Base-by-base conservation (phyloP, 1,140 invertebrate species). In the Hycleus cichorii region DNA sequence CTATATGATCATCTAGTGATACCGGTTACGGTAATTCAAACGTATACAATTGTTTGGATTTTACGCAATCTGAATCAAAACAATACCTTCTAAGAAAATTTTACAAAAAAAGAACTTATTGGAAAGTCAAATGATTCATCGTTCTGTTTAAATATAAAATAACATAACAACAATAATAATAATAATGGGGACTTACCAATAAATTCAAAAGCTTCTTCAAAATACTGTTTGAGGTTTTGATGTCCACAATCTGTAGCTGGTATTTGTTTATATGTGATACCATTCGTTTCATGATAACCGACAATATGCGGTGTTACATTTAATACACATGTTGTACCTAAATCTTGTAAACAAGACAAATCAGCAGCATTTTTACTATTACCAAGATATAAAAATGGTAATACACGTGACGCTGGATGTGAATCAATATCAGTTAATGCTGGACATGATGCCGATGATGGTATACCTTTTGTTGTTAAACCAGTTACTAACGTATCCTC, bases 141-240 rank as follows among this genome's bases (percentile, higher is more conserved):
- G 32, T 32, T 32, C 32, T 4, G 4, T 32, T 32, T 32, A 32
- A 32, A 4, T 7, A 32, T 32, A 32, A 32, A 32, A 32, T 32
- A 32, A 18, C 18, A 18, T 18, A 18, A 18, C 18, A 18, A 18
- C 18, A 18, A 32, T 32, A 32, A 32, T 32, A 32, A 32, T 32
- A 32, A 32, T 5, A 5, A 32, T 7, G 32, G 32, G 4, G 40
- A 80, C 85, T 87, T 76, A 93, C 91, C 91, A 68, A 95, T 95
- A 76, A 93, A 95, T 61, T 90, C 83, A 72, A 88, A 91, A 54
- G 91, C 89, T 72, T 93, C 89, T 69, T 93, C 88, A 76, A 94
- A 95, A 80, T 93, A 94, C 78, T 93, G 91, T 67, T 89, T 89
- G 10, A 94, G 83, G 75, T 95, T 94, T 72, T 94, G 91, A 67